Evolutionary conservation across 2,113 vertebrate species (phyloP).

Genomic region (Myrmecobius fasciatus): DNA sequence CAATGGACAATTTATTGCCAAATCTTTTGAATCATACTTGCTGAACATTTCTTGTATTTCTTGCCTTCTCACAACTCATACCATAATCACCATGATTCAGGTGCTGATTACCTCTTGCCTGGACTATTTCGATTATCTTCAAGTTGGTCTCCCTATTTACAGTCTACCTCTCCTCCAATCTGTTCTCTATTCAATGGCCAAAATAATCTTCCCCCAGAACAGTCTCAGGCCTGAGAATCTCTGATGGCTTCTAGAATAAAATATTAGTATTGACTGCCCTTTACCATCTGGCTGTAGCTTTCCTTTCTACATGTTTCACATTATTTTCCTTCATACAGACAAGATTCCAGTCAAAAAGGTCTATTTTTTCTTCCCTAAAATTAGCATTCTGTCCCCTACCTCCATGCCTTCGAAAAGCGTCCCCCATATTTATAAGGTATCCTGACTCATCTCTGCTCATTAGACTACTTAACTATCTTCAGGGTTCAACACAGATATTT

Average conservation of each 20-base stretch:
- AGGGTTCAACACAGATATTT: not conserved
- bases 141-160: not conserved
- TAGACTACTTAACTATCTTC: not conserved
- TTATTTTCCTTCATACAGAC: not conserved
- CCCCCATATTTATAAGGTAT: not conserved
- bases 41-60: not conserved
- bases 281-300: not conserved
- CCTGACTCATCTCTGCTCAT: not conserved
- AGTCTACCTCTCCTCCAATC: not conserved
- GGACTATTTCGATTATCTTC: not conserved
- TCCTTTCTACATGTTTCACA: not conserved
- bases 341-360: not conserved
- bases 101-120: not conserved
- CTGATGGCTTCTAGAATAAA: not conserved
- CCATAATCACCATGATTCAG: not conserved
- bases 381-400: not conserved
- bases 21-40: not conserved
- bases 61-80: not conserved
- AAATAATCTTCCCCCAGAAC: not conserved
- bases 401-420: not conserved
- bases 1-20: not conserved
- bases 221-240: not conserved
- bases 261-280: not conserved
- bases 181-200: not conserved
- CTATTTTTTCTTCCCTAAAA: not conserved